Evolutionary conservation across 2,113 vertebrate genomes (phyloP), one percentile per base, ranked within the genome.

Genomic region (Hepsetus odoe): DNA sequence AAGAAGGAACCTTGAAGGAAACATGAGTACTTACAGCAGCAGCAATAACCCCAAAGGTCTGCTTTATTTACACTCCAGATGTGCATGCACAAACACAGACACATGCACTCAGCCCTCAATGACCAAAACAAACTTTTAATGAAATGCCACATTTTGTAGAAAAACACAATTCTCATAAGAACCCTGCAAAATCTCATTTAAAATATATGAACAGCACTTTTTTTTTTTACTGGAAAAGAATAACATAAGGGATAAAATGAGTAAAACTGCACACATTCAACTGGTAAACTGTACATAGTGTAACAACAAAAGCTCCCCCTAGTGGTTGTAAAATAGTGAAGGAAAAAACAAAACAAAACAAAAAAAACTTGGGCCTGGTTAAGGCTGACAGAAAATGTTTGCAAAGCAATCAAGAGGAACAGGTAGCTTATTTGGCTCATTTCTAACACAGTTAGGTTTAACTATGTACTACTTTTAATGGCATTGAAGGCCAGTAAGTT

Each of bases 271-370:
- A n/a, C n/a, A n/a, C n/a, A n/a, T n/a, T n/a, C n/a, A n/a, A n/a
- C n/a, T n/a, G n/a, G n/a, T n/a, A n/a, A n/a, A n/a, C n/a, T n/a
- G n/a, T n/a, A n/a, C n/a, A n/a, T n/a, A n/a, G 24, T 53, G 22
- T 22, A 35, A 61, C 38, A 80, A 59, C 77, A 74, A 69, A 83
- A 74, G 82, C 82, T 44, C 82, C 67, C 77, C 73, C 77, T 83
- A 58, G 73, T 80, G 82, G 68, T 53, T 68, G 24, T 22, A 70
- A 55, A 46, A 14, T 12, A 11, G 33, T 30, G 35, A 18, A 3
- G 13, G 5, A 74, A 40, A 1, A 24, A 1, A 2, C 64, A 55
- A 46, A 18, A 8, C 26, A 8, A n/a, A n/a, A n/a, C n/a, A n/a
- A n/a, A n/a, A n/a, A n/a, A n/a, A n/a, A n/a, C n/a, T n/a, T n/a